These are phyloP conservation scores for Cryptoprocta ferox DNA, from an alignment of 2,797 vertebrate genomes.

Conservation along the genomic window DNA sequence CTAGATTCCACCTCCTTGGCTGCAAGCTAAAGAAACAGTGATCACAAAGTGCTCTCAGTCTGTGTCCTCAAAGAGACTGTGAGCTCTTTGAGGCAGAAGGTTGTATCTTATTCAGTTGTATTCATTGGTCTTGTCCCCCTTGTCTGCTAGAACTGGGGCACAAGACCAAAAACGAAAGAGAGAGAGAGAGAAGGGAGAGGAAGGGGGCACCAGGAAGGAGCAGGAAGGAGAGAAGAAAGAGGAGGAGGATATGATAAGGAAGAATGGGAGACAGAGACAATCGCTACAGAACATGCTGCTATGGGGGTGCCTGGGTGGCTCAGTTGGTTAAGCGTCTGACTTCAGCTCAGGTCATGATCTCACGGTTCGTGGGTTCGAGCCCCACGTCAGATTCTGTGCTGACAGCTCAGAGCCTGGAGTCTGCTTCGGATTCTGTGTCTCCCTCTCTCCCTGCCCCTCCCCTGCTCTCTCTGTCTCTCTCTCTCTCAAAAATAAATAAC, in stretches of 20 bases:
- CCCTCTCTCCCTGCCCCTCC: no score
- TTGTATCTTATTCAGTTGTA: slow-evolving; percentile 24
- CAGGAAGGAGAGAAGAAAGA: neutral
- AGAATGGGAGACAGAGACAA: neutral
- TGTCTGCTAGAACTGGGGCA: neutral
- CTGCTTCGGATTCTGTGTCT: no score
- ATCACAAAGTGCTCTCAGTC: slow-evolving; percentile 5
- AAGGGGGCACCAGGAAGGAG: neutral
- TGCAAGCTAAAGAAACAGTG: slow-evolving; percentile 49
- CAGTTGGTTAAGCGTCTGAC: no score
- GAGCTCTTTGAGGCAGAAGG: slow-evolving; percentile 7
- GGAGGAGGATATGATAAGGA: no score
- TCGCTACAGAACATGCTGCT: neutral
- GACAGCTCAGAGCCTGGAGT: no score
- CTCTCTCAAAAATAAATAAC: no score
- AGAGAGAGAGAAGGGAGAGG: neutral
- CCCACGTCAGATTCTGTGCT: no score
- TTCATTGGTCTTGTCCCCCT: neutral
- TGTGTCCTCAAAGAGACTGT: slow-evolving; percentile 36
- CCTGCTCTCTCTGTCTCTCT: no score
- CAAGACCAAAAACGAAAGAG: neutral
- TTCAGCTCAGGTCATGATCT: no score
- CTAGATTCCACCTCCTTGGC: slow-evolving; percentile 48
- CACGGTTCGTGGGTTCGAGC: no score
- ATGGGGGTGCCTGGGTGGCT: neutral